These are phyloP conservation scores for Rhorus exstirpatorius DNA, from an alignment of 2,888 invertebrate genomes.

Conservation along the genomic window DNA sequence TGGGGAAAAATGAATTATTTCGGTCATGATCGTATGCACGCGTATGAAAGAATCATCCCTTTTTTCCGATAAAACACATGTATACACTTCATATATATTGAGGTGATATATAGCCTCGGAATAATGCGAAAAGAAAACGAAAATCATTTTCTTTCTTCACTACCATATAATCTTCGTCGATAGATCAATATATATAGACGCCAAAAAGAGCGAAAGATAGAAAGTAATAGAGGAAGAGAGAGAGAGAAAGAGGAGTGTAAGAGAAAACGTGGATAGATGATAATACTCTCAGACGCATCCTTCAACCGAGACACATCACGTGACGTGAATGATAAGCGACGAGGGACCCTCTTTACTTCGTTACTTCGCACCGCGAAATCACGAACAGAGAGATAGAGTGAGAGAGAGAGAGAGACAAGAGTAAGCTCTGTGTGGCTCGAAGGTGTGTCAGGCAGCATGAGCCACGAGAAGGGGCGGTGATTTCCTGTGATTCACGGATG, in stretches of 20 bases:
- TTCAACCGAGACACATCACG: conserved; percentile 70
- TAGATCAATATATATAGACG: conserved; percentile 53
- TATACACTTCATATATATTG: neutral
- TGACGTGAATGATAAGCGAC: conserved; percentile 71
- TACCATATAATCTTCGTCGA: conserved; percentile 53
- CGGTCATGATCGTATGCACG: neutral
- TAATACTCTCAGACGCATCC: conserved; percentile 63
- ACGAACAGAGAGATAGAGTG: conserved; percentile 30
- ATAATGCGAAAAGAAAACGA: conserved; percentile 44
- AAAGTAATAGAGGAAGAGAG: neutral
- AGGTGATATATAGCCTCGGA: conserved; percentile 14
- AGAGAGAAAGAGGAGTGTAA: conserved; percentile 3
- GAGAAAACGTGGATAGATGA: conserved; percentile 56
- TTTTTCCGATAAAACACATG: conserved; percentile 8
- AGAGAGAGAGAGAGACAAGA: conserved; percentile 1
- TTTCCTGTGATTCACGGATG: conserved; percentile 72
- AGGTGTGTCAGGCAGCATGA: conserved; percentile 68
- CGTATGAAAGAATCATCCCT: conserved; percentile 3
- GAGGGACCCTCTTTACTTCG: conserved; percentile 66
- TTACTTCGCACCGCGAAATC: conserved; percentile 57
- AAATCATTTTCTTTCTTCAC: conserved; percentile 51
- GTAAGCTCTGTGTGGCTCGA: conserved; percentile 38
- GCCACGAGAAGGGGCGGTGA: conserved; percentile 60
- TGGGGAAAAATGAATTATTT: conserved; percentile 28
- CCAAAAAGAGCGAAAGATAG: conserved; percentile 26